Evolutionary conservation across 2,797 vertebrate species (phyloP).

Genomic region (Melanotaenia parkinsoni): DNA sequence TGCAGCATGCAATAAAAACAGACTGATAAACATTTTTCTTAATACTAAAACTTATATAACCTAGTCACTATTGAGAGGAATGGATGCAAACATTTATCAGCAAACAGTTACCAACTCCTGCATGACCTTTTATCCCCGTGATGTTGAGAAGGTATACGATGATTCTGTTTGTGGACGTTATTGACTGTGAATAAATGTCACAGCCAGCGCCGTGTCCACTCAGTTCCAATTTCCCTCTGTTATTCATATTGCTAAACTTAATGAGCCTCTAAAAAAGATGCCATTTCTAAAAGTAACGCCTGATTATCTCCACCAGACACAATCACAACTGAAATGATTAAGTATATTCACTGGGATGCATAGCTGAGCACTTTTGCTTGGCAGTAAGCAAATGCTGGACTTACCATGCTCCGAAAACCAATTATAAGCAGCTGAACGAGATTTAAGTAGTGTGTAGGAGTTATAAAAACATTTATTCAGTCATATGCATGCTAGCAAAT

Average conservation of each 20-base stretch:
- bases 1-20: not conserved
- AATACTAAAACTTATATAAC: not conserved
- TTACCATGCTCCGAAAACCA: constrained; percentile 19
- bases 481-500: not conserved
- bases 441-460: constrained; percentile 7
- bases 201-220: constrained; percentile 19
- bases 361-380: constrained; percentile 6
- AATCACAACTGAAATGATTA: constrained; percentile 5
- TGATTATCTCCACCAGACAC: constrained; percentile 34
- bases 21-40: not conserved
- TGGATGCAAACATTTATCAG: not conserved
- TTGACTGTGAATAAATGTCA: constrained; percentile 48
- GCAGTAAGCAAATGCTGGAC: constrained; percentile 7
- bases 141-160: constrained; percentile 2
- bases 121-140: not conserved
- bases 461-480: not conserved
- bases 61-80: not conserved
- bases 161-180: constrained; percentile 24
- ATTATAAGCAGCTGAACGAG: constrained; percentile 17
- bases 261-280: constrained; percentile 12
- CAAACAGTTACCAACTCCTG: not conserved
- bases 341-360: constrained; percentile 4
- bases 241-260: constrained; percentile 24
- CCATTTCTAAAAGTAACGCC: constrained; percentile 26
- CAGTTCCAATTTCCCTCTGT: constrained; percentile 40